Base-by-base conservation (phyloP, 2,113 vertebrate species). In the Neotragus pygmaeus region DNA sequence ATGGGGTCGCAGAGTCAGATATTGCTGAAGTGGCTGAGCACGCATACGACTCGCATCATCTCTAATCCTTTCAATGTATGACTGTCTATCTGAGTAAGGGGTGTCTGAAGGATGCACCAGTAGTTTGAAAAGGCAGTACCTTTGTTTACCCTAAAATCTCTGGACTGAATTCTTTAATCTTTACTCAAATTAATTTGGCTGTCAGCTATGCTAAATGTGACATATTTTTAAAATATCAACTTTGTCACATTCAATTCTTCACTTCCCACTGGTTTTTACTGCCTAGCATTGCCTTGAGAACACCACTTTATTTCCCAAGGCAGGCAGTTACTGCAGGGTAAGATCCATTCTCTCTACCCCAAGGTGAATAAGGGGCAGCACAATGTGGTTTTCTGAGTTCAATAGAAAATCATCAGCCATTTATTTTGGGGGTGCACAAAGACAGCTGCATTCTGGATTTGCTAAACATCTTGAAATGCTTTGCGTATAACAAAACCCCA, bases 391-490 rank as follows among this genome's bases (percentile, higher is more conserved):
- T 36, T 9, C 47, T 51, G 84, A 85, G 30, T 23, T 85, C 55
- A 84, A 5, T 23, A 86, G 88, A 51, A 94, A 94, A 47, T 51
- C 12, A 3, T 15, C 1, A 6, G 25, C 14, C 77, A 0, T 47
- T 94, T 78, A 13, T 39, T 19, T 7, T 3, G 28, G 70, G 33
- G 49, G 12, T 53, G 19, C 33, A 53, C 17, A 12, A 62, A 66
- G 66, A 43, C 78, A 94, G 64, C 70, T 82, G 85, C 47, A 2
- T 90, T 86, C 81, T 45, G 81, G 62, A 49, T 47, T 84, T 83
- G 58, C 11, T 64, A 14, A 89, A 91, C 70, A 91, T 96, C 91
- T 96, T 90, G 86, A 96, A 97, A 90, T 87, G 86, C 33, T 97
- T 84, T 86, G 92, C 7, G 12, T n/a, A 45, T 47, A 82, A 94